Evolutionary conservation across 2,888 invertebrate genomes (phyloP).

Genomic region (Abscondita cerata): DNA sequence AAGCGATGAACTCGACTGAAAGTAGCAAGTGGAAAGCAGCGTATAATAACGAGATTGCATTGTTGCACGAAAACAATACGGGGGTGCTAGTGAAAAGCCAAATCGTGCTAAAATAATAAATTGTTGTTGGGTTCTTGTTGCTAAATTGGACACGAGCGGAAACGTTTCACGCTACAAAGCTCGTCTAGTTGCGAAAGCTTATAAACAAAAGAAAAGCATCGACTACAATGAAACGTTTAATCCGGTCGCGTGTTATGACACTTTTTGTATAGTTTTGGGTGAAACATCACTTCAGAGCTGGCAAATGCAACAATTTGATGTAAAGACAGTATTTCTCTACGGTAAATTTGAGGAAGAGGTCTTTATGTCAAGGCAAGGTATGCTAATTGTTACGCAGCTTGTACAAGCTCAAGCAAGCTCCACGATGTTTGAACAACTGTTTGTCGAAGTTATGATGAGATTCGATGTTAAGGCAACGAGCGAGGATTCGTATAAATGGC

Average conservation of each 20-base stretch:
- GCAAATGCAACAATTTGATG: not conserved
- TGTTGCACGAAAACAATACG: not conserved
- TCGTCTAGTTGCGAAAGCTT: no score
- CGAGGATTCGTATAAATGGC: not conserved
- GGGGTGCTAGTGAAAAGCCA: slow-evolving; percentile 7
- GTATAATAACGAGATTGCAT: not conserved
- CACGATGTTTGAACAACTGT: not conserved
- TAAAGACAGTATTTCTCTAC: no score
- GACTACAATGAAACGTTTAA: not conserved
- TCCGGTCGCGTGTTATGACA: no score
- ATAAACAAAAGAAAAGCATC: not conserved
- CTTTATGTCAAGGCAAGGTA: not conserved
- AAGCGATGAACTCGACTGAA: not conserved
- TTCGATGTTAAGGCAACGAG: slow-evolving; percentile 1
- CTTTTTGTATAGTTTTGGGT: not conserved
- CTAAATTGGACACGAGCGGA: not conserved
- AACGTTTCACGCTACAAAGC: not conserved
- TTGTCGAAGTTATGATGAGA: not conserved
- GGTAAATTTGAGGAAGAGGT: not conserved
- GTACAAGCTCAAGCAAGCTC: not conserved
- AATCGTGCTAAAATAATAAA: not conserved
- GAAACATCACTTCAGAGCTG: not conserved
- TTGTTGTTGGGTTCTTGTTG: not conserved
- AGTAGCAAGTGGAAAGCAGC: slow-evolving; percentile 3
- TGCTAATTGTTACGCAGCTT: not conserved